Percentiles rank a stretch among this genome's conserved stretches.
These are phyloP conservation scores for Charadrius vociferus DNA, from an alignment of 2,113 vertebrate genomes.

Conservation along the genomic window DNA sequence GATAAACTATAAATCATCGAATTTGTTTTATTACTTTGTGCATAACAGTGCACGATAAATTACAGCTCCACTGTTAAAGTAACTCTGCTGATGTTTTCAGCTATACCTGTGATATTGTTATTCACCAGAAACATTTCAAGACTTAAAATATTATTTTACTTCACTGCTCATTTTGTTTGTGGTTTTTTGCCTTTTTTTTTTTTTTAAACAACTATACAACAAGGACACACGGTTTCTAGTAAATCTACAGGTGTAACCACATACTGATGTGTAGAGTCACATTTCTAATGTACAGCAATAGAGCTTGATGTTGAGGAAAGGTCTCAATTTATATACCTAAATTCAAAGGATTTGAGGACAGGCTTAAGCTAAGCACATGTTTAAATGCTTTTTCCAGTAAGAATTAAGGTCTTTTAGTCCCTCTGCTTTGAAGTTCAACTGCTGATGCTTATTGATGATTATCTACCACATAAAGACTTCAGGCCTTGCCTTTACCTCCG, in stretches of 20 bases:
- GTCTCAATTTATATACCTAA: background rate
- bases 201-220: background rate
- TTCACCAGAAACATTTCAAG: background rate
- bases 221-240: background rate
- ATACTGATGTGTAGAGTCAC: background rate
- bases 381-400: background rate
- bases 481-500: background rate
- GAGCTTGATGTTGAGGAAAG: background rate
- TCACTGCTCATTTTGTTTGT: background rate
- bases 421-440: background rate
- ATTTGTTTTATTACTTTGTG: background rate
- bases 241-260: background rate
- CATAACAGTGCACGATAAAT: background rate
- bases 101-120: background rate
- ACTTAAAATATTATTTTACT: background rate
- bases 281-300: background rate
- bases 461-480: background rate
- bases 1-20: background rate
- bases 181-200: background rate
- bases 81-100: background rate
- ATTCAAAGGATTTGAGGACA: background rate
- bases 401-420: background rate
- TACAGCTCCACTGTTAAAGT: background rate
- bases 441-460: background rate
- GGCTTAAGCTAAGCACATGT: background rate